A percentile compares a stretch with the other conserved stretches of the same genome.
Conservation (phyloP, 2,888 invertebrate genomes). For the Gastracanthus pulcherrimus region DNA sequence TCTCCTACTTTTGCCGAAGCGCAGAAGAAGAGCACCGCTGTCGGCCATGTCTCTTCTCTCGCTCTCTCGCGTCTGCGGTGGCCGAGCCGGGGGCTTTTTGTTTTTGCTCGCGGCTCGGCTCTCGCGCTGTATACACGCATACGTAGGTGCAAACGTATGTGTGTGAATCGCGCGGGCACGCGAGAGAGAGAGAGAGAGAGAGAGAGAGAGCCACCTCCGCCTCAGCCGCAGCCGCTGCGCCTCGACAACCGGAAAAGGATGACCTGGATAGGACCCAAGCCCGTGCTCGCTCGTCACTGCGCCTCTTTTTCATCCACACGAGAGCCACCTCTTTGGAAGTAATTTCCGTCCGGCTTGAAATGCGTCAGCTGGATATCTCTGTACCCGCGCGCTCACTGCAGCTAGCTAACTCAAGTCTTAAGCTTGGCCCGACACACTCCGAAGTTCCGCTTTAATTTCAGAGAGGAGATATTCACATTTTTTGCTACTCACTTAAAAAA, state of each 20-base stretch:
- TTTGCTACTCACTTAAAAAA: too few species aligned
- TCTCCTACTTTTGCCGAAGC: not conserved
- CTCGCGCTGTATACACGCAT: not conserved
- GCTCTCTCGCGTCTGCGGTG: not conserved
- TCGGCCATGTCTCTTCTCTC: not conserved
- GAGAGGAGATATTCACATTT: too few species aligned
- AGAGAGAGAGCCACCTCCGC: conserved; percentile 61
- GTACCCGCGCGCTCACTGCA: not conserved
- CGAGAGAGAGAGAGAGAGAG: too few species aligned
- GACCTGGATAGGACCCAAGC: conserved; percentile 75
- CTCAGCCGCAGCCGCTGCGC: conserved; percentile 16
- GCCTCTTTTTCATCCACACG: conserved; percentile 42
- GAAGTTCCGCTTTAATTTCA: too few species aligned
- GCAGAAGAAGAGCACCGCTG: not conserved
- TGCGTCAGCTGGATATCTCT: conserved; percentile 31
- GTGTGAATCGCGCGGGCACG: not conserved
- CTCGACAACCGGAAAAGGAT: conserved; percentile 64
- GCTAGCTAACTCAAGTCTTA: too few species aligned
- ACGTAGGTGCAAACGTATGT: not conserved
- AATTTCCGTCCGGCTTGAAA: conserved; percentile 49
- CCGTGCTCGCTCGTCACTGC: conserved; percentile 37
- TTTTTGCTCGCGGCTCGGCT: conserved; percentile 7
- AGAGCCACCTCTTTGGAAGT: conserved; percentile 50
- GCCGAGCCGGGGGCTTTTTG: conserved; percentile 16
- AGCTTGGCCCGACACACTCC: too few species aligned